A percentile compares a stretch with the other conserved stretches of the same genome.
These are phyloP conservation scores for Andrena camellia DNA, from an alignment of 2,888 invertebrate genomes.

Conservation along the genomic window DNA sequence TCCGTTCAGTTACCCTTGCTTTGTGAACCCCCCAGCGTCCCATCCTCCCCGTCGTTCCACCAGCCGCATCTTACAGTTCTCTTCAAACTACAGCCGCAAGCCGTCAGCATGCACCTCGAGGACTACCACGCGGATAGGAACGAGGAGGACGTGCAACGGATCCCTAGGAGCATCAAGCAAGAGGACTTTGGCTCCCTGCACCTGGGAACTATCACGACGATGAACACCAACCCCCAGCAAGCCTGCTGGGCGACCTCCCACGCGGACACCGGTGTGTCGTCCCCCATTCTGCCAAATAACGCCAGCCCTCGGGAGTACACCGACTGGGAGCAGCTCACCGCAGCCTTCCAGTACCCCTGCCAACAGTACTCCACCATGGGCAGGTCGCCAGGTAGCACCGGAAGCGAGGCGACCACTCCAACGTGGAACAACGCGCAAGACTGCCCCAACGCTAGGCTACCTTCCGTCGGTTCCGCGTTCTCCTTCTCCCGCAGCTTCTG, in stretches of 20 bases:
- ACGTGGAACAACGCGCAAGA: conserved; percentile 68
- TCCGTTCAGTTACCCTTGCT: too few relatives aligned
- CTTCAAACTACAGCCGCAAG: conserved; percentile 18
- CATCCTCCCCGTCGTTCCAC: neutral
- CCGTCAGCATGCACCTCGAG: conserved; percentile 75
- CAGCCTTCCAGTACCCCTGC: conserved; percentile 76
- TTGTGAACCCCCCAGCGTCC: too few relatives aligned
- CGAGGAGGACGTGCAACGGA: conserved; percentile 67
- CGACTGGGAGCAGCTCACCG: conserved; percentile 78
- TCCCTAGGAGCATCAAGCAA: conserved; percentile 43
- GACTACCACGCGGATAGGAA: conserved; percentile 67
- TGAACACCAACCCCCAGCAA: conserved; percentile 53
- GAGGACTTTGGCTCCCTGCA: conserved; percentile 53
- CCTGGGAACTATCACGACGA: conserved; percentile 45
- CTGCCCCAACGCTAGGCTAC: conserved; percentile 65
- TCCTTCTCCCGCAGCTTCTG: conserved; percentile 79
- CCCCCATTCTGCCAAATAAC: conserved; percentile 58
- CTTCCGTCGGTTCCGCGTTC: conserved; percentile 80
- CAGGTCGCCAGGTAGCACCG: conserved; percentile 76
- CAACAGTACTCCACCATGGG: conserved; percentile 46
- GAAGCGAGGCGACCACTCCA: conserved; percentile 77
- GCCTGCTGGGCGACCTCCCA: conserved; percentile 74
- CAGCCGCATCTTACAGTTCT: conserved; percentile 28
- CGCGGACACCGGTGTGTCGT: conserved; percentile 58
- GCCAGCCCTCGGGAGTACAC: conserved; percentile 66